Evolutionary conservation across 2,797 vertebrate species (phyloP).

Genomic region (Eurystomus glaucurus): DNA sequence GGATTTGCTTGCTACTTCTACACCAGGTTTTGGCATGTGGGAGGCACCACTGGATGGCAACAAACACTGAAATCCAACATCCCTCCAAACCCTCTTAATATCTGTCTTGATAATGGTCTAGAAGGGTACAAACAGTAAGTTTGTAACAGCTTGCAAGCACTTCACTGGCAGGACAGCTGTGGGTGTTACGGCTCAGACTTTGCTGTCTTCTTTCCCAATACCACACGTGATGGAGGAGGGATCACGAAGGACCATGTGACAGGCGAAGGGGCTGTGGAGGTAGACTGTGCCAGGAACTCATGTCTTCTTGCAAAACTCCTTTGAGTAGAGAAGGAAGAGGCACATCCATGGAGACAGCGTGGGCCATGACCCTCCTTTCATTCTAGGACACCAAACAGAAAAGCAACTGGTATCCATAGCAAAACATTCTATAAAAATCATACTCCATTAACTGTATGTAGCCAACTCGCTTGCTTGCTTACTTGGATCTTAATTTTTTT

Average conservation of each 20-base stretch:
- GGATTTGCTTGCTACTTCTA: background rate
- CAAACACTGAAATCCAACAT: background rate
- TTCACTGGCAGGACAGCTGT: background rate
- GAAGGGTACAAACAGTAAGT: background rate
- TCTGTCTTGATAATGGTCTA: background rate
- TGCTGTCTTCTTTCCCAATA: background rate
- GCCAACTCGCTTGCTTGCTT: background rate
- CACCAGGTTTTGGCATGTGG: background rate
- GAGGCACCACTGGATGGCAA: background rate
- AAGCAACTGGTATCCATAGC: background rate
- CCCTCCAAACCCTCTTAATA: background rate
- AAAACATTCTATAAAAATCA: background rate
- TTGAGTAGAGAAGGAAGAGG: background rate
- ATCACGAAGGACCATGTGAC: background rate
- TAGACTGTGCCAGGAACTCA: background rate
- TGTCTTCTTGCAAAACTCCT: conserved; percentile 1
- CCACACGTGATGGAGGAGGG: background rate
- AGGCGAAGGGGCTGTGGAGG: background rate
- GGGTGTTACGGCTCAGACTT: background rate
- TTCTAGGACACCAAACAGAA: background rate
- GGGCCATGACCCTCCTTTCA: background rate
- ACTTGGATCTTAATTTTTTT: background rate
- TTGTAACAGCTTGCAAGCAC: background rate
- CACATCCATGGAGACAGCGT: background rate
- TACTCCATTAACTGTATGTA: background rate